These are phyloP conservation scores for Axea sp. DNA, from an alignment of 2,888 invertebrate genomes.

Conservation along the genomic window DNA sequence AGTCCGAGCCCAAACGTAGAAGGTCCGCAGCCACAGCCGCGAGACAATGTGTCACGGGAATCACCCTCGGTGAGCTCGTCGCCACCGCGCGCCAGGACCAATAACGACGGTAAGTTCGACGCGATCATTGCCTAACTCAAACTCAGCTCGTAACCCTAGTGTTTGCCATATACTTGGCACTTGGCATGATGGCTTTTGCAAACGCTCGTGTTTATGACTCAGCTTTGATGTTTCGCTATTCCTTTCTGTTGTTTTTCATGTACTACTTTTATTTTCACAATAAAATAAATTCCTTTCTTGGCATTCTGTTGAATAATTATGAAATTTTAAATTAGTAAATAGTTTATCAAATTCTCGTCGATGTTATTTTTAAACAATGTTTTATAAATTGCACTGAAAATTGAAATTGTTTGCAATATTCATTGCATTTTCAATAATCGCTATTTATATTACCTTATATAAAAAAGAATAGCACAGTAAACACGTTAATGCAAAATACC, in stretches of 20 bases:
- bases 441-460: too few species aligned
- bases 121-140: background rate
- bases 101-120: conserved; percentile 74
- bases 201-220: conserved; percentile 31
- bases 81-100: conserved; percentile 76
- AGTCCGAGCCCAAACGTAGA: conserved; percentile 79
- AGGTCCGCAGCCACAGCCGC: conserved; percentile 75
- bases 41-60: conserved; percentile 73
- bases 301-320: too few species aligned
- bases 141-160: conserved; percentile 4
- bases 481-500: too few species aligned
- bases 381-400: too few species aligned
- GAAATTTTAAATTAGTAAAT: too few species aligned
- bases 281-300: too few species aligned
- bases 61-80: conserved; percentile 75
- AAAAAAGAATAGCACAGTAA: too few species aligned
- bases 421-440: too few species aligned
- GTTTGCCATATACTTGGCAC: conserved; percentile 19
- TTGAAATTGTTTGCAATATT: too few species aligned
- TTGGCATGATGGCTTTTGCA: conserved; percentile 39
- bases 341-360: too few species aligned
- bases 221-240: conserved; percentile 6
- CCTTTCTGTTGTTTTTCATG: conserved; percentile 18
- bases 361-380: too few species aligned
- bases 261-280: too few species aligned